Evolutionary conservation across 2,113 vertebrate genomes (phyloP), one percentile per base, ranked within the genome.

Genomic region (Hemichromis elongatus): DNA sequence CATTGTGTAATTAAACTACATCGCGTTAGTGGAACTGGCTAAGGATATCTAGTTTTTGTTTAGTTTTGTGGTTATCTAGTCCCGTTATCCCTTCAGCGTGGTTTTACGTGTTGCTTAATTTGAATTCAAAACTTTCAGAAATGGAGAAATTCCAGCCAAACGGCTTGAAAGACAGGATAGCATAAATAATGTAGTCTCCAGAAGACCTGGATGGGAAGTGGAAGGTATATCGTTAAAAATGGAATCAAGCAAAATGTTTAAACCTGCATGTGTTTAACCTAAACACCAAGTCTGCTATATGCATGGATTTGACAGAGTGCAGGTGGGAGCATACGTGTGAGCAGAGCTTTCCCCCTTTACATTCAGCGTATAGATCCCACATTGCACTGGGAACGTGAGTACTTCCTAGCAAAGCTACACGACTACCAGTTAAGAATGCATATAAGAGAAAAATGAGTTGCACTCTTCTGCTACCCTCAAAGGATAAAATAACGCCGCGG

Each of bases 371-470:
- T 28, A 30, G 56, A 37, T 66, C 80, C 42, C 30, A 80, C 81
- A 42, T 79, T 57, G 24, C 68, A 77, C n/a, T 66, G 54, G 28
- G 40, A 84, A 45, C 55, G 26, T 66, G 21, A 77, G 16, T 26
- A 14, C 37, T 19, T 56, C 57, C 6, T 56, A 77, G 77, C 37
- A 5, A 57, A 79, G 81, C 59, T 28, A 54, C 53, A 70, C 21
- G 33, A 63, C 26, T 21, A 61, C 24, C 37, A 55, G 79, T 88
- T 80, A 66, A 47, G 30, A 52, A 85, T 68, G 24, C 55, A 40
- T 55, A 70, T 55, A 40, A 66, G 37, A 66, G 82, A 30, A 75
- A 80, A 77, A 81, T 21, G 9, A 79, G 14, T 63, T 73, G 19
- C 63, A 70, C n/a, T 63, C 55, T 53, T 89, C 33, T 47, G 18